Evolutionary conservation across 2,888 invertebrate species (phyloP).

Genomic region (Iphiclides podalirius): DNA sequence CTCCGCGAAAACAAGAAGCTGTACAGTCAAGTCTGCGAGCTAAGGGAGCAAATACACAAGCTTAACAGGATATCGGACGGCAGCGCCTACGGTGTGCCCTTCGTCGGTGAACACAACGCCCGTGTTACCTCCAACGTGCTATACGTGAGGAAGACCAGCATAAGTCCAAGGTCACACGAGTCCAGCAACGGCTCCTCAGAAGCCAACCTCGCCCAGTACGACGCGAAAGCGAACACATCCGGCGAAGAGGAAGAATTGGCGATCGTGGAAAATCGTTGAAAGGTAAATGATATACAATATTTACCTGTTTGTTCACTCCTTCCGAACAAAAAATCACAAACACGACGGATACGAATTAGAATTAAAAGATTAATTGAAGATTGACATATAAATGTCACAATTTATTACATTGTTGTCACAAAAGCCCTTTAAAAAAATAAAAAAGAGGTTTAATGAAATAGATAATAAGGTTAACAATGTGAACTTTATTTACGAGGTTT

Average conservation of each 20-base stretch:
- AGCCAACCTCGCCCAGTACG: constrained; percentile 58
- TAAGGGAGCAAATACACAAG: constrained; percentile 71
- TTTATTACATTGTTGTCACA: constrained; percentile 11
- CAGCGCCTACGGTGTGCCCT: constrained; percentile 49
- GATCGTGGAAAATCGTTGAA: constrained; percentile 59
- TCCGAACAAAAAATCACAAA: neutral
- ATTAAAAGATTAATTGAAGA: neutral
- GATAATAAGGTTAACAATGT: too few relatives aligned
- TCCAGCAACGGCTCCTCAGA: constrained; percentile 71
- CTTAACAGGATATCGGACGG: constrained; percentile 70
- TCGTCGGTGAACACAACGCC: constrained; percentile 37
- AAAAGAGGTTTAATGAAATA: constrained; percentile 6
- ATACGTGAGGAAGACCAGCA: constrained; percentile 60
- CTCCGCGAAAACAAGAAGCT: constrained; percentile 95
- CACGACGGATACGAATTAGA: constrained; percentile 6
- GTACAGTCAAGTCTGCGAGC: constrained; percentile 68
- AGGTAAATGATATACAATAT: constrained; percentile 27
- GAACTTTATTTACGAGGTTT: too few relatives aligned
- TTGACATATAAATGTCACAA: constrained; percentile 9
- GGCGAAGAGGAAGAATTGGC: constrained; percentile 72
- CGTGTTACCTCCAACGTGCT: constrained; percentile 62
- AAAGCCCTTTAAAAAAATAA: constrained; percentile 1
- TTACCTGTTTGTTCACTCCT: constrained; percentile 12
- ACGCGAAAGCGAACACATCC: constrained; percentile 66
- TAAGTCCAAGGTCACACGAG: constrained; percentile 66